Percentiles rank a stretch among this genome's conserved stretches.
These are phyloP conservation scores for Rhopalosiphum nymphaeae DNA, from an alignment of 2,888 invertebrate species.

Conservation along the genomic window DNA sequence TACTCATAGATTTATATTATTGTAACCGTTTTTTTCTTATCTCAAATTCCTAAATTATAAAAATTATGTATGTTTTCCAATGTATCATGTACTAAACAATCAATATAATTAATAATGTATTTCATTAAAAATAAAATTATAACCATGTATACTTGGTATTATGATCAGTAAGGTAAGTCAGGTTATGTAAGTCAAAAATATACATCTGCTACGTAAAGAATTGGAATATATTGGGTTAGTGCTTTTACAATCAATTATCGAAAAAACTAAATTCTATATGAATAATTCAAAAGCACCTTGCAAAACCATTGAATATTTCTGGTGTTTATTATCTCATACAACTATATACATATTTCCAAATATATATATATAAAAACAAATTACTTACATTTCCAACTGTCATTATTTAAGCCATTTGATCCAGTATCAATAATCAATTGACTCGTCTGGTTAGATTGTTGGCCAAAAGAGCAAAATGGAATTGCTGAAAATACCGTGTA, in stretches of 20 bases:
- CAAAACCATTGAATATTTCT: not conserved
- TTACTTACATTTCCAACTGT: not conserved
- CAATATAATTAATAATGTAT: not conserved
- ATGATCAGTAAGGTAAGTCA: not conserved
- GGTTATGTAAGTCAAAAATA: not conserved
- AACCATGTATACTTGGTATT: not conserved
- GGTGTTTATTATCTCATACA: no score
- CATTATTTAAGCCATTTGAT: not conserved
- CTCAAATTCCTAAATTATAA: not conserved
- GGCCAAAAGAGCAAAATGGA: not conserved
- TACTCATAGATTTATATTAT: not conserved
- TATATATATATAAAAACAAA: not conserved
- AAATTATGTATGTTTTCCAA: not conserved
- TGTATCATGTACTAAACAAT: not conserved
- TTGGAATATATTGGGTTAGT: not conserved
- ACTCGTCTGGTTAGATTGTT: not conserved
- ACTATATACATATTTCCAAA: not conserved
- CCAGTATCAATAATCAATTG: conserved; percentile 37
- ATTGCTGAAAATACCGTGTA: conserved; percentile 26
- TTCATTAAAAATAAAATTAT: not conserved
- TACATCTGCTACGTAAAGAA: not conserved
- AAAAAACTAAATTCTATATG: not conserved
- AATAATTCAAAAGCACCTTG: conserved; percentile 41
- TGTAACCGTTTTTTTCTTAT: not conserved
- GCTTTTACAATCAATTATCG: not conserved